Evolutionary conservation across 2,113 vertebrate genomes (phyloP).

Genomic region (Oxyura jamaicensis): DNA sequence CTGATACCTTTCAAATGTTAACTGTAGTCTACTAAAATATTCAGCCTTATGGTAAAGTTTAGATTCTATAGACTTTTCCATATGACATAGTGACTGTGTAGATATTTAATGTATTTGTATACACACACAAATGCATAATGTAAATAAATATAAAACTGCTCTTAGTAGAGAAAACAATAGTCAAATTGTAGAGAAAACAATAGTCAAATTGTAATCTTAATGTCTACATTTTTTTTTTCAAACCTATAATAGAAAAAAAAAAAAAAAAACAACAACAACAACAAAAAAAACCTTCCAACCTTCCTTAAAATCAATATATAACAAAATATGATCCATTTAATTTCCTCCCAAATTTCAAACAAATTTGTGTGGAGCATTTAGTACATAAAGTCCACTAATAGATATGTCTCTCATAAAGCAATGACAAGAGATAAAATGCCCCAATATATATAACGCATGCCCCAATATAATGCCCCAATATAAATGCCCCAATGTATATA

Average conservation of each 20-base stretch:
- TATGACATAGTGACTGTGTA: background rate
- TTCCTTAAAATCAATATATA: background rate
- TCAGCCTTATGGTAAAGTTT: constrained; percentile 13
- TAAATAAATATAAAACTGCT: constrained; percentile 21
- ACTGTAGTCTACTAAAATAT: background rate
- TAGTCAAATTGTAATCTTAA: background rate
- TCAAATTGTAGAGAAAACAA: background rate
- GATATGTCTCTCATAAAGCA: background rate
- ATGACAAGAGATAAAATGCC: background rate
- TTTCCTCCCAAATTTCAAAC: background rate
- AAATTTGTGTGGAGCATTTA: background rate
- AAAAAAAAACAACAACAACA: background rate
- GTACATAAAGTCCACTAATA: background rate
- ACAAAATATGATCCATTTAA: background rate
- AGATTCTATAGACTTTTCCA: background rate
- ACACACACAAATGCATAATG: background rate
- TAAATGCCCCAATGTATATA: background rate
- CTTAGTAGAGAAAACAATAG: background rate
- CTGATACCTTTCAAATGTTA: constrained; percentile 1
- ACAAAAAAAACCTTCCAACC: too few relatives aligned
- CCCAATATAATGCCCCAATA: too few relatives aligned
- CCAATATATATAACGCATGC: background rate
- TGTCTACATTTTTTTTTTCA: background rate
- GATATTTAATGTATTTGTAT: constrained; percentile 1
- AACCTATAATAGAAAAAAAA: background rate